phyloP scores from a whole-genome alignment of 2,888 invertebrate species.

The Ectemnius lituratus region DNA sequence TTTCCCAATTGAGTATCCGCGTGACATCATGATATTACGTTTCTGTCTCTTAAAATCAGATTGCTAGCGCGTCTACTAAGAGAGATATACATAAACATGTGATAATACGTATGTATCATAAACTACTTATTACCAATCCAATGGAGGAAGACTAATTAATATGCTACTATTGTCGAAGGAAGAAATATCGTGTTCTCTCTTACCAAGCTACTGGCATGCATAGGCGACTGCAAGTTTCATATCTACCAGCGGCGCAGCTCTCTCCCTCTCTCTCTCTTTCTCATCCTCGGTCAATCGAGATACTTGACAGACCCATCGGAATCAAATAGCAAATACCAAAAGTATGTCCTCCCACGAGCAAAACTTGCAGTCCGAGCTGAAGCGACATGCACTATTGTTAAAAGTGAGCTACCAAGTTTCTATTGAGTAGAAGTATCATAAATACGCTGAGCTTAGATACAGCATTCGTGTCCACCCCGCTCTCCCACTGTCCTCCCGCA shows the following conservation, averaged over 20 bases:
- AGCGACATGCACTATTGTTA: slow-evolving; percentile 78
- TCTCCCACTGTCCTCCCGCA: slow-evolving; percentile 63
- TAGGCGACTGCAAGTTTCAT: slow-evolving; percentile 62
- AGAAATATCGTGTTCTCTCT: slow-evolving; percentile 33
- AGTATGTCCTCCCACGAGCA: slow-evolving; percentile 8
- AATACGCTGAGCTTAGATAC: slow-evolving; percentile 76
- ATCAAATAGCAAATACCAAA: not conserved
- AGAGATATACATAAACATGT: slow-evolving; percentile 12
- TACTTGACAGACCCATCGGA: no score
- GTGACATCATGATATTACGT: slow-evolving; percentile 13
- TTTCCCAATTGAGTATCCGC: slow-evolving; percentile 7
- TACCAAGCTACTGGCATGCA: slow-evolving; percentile 55
- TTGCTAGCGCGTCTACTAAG: slow-evolving; percentile 17
- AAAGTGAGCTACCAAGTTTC: slow-evolving; percentile 77
- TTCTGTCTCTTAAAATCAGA: slow-evolving; percentile 22
- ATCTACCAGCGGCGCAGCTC: slow-evolving; percentile 5
- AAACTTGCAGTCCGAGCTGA: slow-evolving; percentile 66
- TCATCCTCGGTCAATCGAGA: no score
- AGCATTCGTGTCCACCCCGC: slow-evolving; percentile 76
- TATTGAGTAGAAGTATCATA: slow-evolving; percentile 75
- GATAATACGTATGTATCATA: slow-evolving; percentile 16
- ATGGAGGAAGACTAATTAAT: slow-evolving; percentile 55
- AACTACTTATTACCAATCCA: slow-evolving; percentile 19
- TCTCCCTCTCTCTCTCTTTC: no score
- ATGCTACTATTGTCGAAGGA: slow-evolving; percentile 55